A percentile compares a stretch with the other conserved stretches of the same genome.
Evolutionary conservation across 2,888 invertebrate genomes (phyloP).

Genomic region (Auanema sp.): DNA sequence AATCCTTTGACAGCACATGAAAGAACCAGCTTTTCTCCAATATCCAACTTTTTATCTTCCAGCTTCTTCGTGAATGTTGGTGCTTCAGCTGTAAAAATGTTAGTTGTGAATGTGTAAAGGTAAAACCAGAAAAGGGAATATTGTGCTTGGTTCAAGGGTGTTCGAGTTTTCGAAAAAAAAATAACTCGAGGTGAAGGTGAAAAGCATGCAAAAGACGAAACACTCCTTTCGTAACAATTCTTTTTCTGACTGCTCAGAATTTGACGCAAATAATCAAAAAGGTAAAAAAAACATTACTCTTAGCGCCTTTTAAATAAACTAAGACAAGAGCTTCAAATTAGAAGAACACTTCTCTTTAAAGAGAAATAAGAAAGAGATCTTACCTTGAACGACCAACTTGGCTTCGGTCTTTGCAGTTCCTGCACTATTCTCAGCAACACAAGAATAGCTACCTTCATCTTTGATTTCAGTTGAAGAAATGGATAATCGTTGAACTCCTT

Average conservation of each 20-base stretch:
- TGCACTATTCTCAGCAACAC: slow-evolving; percentile 59
- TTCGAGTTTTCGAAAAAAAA: neutral
- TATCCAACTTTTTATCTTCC: slow-evolving; percentile 44
- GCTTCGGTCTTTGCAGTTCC: slow-evolving; percentile 56
- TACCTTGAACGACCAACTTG: slow-evolving; percentile 52
- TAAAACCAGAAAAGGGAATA: neutral
- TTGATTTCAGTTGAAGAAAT: slow-evolving; percentile 48
- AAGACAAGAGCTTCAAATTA: no score
- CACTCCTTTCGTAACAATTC: no score
- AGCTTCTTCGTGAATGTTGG: slow-evolving; percentile 60
- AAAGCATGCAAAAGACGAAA: no score
- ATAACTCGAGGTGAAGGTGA: no score
- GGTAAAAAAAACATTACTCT: no score
- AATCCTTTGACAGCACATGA: slow-evolving; percentile 61
- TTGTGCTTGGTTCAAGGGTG: neutral
- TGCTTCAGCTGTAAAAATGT: slow-evolving; percentile 51
- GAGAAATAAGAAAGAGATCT: slow-evolving; percentile 5
- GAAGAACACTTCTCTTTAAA: no score
- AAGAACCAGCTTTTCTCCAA: slow-evolving; percentile 59
- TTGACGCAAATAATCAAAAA: no score
- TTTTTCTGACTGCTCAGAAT: no score
- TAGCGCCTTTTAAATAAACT: no score
- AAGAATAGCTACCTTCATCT: slow-evolving; percentile 51
- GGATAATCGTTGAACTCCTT: slow-evolving; percentile 52
- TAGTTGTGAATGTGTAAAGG: slow-evolving; percentile 13